Conservation (phyloP, 2,113 vertebrate genomes). For the Carassius auratus region DNA sequence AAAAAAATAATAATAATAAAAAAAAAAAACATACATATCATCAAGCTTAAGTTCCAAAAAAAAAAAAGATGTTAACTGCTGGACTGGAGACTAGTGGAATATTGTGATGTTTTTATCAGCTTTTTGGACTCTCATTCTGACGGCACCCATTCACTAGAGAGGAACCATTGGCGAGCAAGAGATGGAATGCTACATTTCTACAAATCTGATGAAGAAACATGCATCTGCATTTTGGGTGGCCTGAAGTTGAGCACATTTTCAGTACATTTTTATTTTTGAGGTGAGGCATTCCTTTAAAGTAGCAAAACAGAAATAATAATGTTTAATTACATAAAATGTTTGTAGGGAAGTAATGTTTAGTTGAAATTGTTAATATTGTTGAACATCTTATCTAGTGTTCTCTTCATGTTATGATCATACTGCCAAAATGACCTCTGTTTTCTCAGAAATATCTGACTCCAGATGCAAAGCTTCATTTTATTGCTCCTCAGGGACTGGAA, state of each 20-base stretch:
- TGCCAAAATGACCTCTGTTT: background rate
- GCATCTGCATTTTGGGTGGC: too few species aligned
- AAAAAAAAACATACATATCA: too few species aligned
- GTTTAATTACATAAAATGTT: background rate
- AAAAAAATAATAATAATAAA: too few species aligned
- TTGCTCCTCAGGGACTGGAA: background rate
- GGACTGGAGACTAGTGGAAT: too few species aligned
- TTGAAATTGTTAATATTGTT: background rate
- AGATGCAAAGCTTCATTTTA: background rate
- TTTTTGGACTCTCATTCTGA: too few species aligned
- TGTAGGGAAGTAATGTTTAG: background rate
- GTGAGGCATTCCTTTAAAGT: background rate
- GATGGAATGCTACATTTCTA: too few species aligned
- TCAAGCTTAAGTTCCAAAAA: too few species aligned
- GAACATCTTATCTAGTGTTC: background rate
- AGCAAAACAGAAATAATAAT: background rate
- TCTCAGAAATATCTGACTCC: background rate
- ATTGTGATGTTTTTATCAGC: too few species aligned
- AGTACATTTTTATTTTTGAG: background rate
- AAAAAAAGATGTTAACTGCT: too few species aligned
- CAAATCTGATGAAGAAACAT: too few species aligned
- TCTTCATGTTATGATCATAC: background rate
- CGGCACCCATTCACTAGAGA: too few species aligned
- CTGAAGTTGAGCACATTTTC: background rate
- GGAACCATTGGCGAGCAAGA: too few species aligned